These are phyloP conservation scores for Aleiodes alternator DNA, from an alignment of 2,888 invertebrate genomes.

Conservation along the genomic window DNA sequence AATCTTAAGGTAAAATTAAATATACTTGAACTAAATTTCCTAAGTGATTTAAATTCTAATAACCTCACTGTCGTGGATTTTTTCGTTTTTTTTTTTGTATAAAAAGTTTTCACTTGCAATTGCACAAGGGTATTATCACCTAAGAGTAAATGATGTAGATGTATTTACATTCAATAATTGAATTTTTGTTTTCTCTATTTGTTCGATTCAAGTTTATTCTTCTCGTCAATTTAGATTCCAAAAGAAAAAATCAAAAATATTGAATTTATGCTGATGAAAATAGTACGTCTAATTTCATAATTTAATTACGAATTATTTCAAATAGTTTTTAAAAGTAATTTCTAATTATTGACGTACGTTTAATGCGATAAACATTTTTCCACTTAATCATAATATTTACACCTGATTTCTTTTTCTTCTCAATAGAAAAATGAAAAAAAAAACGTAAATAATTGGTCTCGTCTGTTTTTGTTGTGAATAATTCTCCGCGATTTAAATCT, in stretches of 20 bases:
- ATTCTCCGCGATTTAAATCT: background rate
- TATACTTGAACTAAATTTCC: conserved; percentile 11
- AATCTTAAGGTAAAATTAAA: conserved; percentile 23
- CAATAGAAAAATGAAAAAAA: background rate
- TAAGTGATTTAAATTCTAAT: background rate
- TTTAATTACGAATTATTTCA: conserved; percentile 24
- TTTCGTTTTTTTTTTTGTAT: background rate
- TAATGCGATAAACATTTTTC: background rate
- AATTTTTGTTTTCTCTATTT: background rate
- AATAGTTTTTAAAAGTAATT: conserved; percentile 35
- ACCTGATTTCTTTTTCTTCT: conserved; percentile 23
- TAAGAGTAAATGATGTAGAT: conserved; percentile 8
- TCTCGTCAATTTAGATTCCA: conserved; percentile 15
- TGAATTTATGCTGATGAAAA: background rate
- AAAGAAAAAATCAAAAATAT: conserved; percentile 27
- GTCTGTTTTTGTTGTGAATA: background rate
- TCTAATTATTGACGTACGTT: background rate
- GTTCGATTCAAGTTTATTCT: conserved; percentile 14
- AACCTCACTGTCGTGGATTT: background rate
- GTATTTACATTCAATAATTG: conserved; percentile 8
- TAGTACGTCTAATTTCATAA: conserved; percentile 29
- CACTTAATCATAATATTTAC: conserved; percentile 35
- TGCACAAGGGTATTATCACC: conserved; percentile 19
- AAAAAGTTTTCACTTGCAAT: conserved; percentile 22
- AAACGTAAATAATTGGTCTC: conserved; percentile 1